Evolutionary conservation across 2,797 vertebrate genomes (phyloP), one percentile per base, ranked within the genome.

Genomic region (Denticeps clupeoides): DNA sequence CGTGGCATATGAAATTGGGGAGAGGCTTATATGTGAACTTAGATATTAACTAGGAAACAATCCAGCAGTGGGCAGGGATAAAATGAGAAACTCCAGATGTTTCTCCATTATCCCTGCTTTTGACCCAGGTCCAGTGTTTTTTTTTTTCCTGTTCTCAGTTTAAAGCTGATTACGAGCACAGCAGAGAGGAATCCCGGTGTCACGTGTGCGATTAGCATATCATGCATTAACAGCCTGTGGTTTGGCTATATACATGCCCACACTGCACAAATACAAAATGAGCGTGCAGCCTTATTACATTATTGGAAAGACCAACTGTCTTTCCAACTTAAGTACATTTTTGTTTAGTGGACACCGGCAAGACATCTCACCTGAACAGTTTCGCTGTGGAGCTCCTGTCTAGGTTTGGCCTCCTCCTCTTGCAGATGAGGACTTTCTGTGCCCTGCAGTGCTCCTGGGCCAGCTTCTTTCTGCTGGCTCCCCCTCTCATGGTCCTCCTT

Each of bases 161-260:
- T 43, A 64, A 72, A 72, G 78, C 70, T 3, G 63, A 70, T 73
- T 72, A 74, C 58, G 68, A 50, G 24, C 42, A 9, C 15, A 67
- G 53, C 44, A 53, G 47, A 69, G 56, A 59, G 50, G 35, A 26
- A 27, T 64, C 47, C 28, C 49, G 63, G 32, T 50, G 51, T 35
- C 65, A 2, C 24, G 16, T 24, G 29, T 60, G 47, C n/a, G n/a
- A n/a, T n/a, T n/a, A n/a, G n/a, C n/a, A n/a, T n/a, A n/a, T n/a
- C n/a, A n/a, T n/a, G n/a, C n/a, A n/a, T n/a, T n/a, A n/a, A n/a
- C n/a, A n/a, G n/a, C n/a, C n/a, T n/a, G n/a, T n/a, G n/a, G 16
- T 25, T 31, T 35, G 55, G 58, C 45, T 57, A 59, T 26, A 13
- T 31, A 59, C 57, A 55, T 61, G n/a, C n/a, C n/a, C n/a, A n/a